phyloP scores from a whole-genome alignment of 2,113 vertebrate species.

The Plecturocebus donacophilus region DNA sequence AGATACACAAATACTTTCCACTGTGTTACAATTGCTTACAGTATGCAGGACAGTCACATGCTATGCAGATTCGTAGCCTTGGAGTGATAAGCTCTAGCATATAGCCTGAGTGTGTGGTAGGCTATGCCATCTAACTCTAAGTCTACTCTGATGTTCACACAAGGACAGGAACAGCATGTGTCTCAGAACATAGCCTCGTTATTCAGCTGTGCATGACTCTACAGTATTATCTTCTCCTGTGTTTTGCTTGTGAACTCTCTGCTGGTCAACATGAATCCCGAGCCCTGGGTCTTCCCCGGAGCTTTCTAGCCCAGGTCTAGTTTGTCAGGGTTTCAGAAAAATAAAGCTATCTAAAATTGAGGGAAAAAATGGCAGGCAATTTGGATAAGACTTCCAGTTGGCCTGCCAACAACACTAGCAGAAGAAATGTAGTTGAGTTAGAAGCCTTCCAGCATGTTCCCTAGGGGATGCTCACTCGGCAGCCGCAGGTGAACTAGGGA shows the following conservation, averaged over 20 bases:
- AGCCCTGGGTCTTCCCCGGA: background rate
- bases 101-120: background rate
- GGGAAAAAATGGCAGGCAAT: background rate
- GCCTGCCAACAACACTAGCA: background rate
- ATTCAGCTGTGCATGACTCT: background rate
- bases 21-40: no score
- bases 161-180: background rate
- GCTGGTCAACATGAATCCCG: background rate
- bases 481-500: background rate
- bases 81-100: background rate
- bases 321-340: conserved; percentile 20
- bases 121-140: background rate
- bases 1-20: background rate
- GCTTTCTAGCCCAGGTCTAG: background rate
- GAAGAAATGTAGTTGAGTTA: background rate
- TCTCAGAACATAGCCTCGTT: background rate
- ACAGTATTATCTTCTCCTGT: background rate
- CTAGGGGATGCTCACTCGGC: background rate
- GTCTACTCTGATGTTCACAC: background rate
- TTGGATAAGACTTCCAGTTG: background rate
- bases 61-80: background rate
- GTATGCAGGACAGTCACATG: background rate
- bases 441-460: background rate
- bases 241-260: background rate
- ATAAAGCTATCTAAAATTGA: conserved; percentile 51